Percentiles rank a stretch among this genome's conserved stretches.
These are phyloP conservation scores for Drosophila repleta DNA, from an alignment of 1,140 invertebrate genomes.

Conservation along the genomic window DNA sequence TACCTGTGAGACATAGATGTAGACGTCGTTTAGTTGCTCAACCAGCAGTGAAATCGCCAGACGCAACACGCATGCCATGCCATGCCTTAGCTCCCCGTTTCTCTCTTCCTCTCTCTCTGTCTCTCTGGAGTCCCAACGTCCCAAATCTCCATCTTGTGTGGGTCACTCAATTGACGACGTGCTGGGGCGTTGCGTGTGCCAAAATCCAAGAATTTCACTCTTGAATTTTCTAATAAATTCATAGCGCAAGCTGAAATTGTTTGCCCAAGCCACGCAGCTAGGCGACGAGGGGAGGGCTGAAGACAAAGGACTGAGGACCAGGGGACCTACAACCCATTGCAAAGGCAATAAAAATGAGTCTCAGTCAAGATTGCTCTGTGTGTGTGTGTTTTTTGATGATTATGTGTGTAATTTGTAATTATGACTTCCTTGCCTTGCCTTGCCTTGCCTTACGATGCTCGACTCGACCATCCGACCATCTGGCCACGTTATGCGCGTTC, in stretches of 20 bases:
- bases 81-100: neutral
- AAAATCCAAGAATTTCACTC: conserved; percentile 74
- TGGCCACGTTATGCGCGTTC: too few relatives aligned
- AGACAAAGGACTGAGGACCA: neutral
- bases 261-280: too few relatives aligned
- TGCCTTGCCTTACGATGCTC: conserved; percentile 26
- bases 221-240: conserved; percentile 79
- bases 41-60: conserved; percentile 59
- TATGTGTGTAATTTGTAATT: conserved; percentile 77
- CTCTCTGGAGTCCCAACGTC: neutral
- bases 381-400: conserved; percentile 30
- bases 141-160: conserved; percentile 33
- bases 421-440: conserved; percentile 62
- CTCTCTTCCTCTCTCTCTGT: neutral
- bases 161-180: conserved; percentile 66
- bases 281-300: too few relatives aligned
- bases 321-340: conserved; percentile 3
- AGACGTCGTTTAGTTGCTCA: conserved; percentile 26
- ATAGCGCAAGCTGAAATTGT: conserved; percentile 29
- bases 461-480: too few relatives aligned
- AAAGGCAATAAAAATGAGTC: conserved; percentile 21
- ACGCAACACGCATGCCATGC: conserved; percentile 53
- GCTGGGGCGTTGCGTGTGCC: conserved; percentile 43
- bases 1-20: conserved; percentile 58
- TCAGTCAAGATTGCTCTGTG: neutral